These are phyloP conservation scores for Tanypteryx hageni DNA, from an alignment of 2,888 invertebrate species.

Conservation along the genomic window DNA sequence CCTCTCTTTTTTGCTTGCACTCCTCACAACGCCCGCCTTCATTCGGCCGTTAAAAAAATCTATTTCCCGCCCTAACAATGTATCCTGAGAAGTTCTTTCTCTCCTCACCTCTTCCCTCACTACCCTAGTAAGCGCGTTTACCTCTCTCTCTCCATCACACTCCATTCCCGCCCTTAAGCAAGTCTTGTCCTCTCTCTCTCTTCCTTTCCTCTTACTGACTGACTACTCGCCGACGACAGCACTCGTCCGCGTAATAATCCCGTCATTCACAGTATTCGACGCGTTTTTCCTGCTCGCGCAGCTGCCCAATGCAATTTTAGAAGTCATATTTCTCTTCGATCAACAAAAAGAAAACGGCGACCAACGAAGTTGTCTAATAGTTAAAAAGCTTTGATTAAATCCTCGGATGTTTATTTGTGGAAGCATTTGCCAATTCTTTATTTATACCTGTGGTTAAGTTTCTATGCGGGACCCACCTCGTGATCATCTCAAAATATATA, in stretches of 20 bases:
- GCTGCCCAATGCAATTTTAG: too few relatives aligned
- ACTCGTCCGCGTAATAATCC: not conserved
- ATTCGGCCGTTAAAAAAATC: constrained; percentile 8
- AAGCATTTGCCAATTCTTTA: too few relatives aligned
- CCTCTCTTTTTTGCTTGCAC: not conserved
- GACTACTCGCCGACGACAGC: not conserved
- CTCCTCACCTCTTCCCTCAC: too few relatives aligned
- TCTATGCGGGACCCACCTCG: too few relatives aligned
- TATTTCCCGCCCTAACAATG: constrained; percentile 22
- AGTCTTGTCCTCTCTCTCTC: not conserved
- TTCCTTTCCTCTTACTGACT: not conserved
- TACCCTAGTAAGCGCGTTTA: not conserved
- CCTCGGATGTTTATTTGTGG: too few relatives aligned
- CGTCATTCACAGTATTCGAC: not conserved
- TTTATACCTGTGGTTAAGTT: too few relatives aligned
- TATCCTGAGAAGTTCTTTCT: not conserved
- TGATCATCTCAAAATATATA: too few relatives aligned
- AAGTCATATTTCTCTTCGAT: too few relatives aligned
- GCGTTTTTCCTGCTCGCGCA: not conserved
- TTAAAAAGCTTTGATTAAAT: too few relatives aligned
- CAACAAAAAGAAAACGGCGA: too few relatives aligned
- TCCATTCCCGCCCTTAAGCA: not conserved
- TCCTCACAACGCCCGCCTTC: not conserved
- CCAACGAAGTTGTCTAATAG: too few relatives aligned
- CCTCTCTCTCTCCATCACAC: not conserved